phyloP scores from a whole-genome alignment of 2,113 vertebrate species.

The Hydrolagus affinis region DNA sequence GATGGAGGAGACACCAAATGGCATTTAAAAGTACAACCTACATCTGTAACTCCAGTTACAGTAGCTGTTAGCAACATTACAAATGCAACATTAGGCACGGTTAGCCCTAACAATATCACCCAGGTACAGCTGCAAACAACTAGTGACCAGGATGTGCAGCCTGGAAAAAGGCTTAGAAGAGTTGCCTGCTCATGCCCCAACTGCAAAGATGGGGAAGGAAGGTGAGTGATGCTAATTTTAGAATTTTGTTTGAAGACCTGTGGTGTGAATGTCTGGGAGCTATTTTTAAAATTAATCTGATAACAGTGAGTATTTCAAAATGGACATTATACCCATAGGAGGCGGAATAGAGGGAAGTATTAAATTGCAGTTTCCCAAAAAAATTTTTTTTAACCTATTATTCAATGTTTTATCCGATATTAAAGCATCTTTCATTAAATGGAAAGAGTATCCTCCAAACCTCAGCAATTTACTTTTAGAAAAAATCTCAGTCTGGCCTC shows the following conservation, averaged over 20 bases:
- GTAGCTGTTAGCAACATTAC: constrained; percentile 84
- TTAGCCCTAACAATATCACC: constrained; percentile 88
- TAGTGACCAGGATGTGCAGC: constrained; percentile 83
- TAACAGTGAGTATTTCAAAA: neutral
- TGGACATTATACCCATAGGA: neutral
- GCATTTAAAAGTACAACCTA: constrained; percentile 75
- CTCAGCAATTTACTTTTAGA: no score
- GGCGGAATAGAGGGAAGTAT: neutral
- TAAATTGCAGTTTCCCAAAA: neutral
- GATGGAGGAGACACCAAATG: constrained; percentile 56
- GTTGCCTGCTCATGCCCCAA: constrained; percentile 97
- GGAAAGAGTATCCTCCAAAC: no score
- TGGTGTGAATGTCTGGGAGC: neutral
- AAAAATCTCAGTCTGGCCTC: no score
- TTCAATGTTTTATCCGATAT: no score
- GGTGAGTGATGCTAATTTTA: constrained; percentile 52
- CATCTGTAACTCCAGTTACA: constrained; percentile 66
- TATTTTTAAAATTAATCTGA: neutral
- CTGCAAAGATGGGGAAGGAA: constrained; percentile 94
- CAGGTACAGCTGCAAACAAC: constrained; percentile 82
- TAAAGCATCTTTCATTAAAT: no score
- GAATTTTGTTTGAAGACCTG: neutral
- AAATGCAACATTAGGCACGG: constrained; percentile 74
- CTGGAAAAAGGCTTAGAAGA: constrained; percentile 85
- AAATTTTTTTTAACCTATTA: no score